Percentiles rank a stretch among this genome's conserved stretches.
phyloP scores from a whole-genome alignment of 2,888 invertebrate genomes.

The Sesamia inferens region DNA sequence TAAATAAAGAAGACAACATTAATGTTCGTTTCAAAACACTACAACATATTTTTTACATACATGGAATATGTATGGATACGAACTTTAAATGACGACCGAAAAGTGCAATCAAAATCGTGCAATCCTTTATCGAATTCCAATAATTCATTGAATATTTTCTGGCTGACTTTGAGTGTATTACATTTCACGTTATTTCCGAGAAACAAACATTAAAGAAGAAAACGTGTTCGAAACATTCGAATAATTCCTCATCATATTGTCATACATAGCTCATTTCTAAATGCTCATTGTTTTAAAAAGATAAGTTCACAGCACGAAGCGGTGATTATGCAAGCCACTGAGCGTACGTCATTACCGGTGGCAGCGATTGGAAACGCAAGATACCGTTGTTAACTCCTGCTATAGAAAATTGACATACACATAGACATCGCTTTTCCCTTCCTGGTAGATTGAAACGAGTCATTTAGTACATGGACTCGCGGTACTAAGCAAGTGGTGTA shows the following conservation, averaged over 20 bases:
- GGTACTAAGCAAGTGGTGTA: conserved; percentile 26
- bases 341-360: conserved; percentile 65
- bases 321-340: conserved; percentile 43
- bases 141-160: conserved; percentile 1
- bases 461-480: conserved; percentile 4
- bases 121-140: conserved; percentile 5
- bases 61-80: not conserved
- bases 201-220: not conserved
- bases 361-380: conserved; percentile 72
- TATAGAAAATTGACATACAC: conserved; percentile 66
- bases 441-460: conserved; percentile 60
- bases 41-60: conserved; percentile 6
- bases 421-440: conserved; percentile 61
- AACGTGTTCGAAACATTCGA: not conserved
- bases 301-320: conserved; percentile 25
- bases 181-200: conserved; percentile 6
- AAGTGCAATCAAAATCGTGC: not conserved
- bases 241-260: not conserved
- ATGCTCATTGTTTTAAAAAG: conserved; percentile 30
- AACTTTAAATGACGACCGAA: not conserved
- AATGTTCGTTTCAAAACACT: not conserved
- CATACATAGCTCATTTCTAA: conserved; percentile 10
- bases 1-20: not conserved
- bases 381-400: conserved; percentile 73
- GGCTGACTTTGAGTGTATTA: no score